These are phyloP conservation scores for Panurus biarmicus DNA, from an alignment of 2,113 vertebrate species.

Conservation along the genomic window DNA sequence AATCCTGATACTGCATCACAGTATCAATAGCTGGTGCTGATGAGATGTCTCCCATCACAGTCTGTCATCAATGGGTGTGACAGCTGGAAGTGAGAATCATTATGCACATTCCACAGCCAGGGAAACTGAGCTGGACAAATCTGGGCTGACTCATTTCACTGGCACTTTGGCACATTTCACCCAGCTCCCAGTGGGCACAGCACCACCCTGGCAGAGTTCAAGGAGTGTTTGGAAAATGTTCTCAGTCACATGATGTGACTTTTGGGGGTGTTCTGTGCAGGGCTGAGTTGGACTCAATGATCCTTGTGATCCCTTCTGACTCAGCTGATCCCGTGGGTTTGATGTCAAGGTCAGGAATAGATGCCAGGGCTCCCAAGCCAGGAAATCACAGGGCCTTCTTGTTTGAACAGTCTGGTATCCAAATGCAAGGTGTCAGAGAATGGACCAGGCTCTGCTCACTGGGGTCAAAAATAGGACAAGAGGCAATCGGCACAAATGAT, in stretches of 20 bases:
- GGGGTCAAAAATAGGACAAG: background rate
- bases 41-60: fast-evolving
- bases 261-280: background rate
- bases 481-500: background rate
- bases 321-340: background rate
- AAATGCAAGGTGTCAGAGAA: background rate
- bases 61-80: background rate
- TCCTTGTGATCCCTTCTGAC: background rate
- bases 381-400: fast-evolving
- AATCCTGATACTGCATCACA: background rate
- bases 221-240: background rate
- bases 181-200: background rate
- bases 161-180: background rate
- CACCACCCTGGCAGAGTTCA: background rate
- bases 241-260: background rate
- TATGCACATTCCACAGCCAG: background rate
- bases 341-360: background rate
- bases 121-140: background rate
- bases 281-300: background rate
- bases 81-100: background rate
- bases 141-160: background rate
- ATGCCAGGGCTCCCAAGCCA: background rate
- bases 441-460: background rate
- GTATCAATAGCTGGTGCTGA: background rate
- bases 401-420: background rate